Evolutionary conservation across 2,888 invertebrate species (phyloP).

Genomic region (Zelleria hepariella): DNA sequence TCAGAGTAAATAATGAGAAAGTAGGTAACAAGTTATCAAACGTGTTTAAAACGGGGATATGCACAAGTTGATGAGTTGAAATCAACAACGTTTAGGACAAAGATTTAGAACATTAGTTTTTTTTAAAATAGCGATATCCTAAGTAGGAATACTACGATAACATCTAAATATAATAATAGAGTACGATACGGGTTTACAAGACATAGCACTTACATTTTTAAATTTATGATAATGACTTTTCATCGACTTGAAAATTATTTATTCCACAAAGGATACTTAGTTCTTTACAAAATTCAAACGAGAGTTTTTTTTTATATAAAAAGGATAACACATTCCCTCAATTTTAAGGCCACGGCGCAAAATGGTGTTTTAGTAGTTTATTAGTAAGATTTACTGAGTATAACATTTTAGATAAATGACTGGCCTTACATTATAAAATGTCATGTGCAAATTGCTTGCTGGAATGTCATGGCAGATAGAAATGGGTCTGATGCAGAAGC

Average conservation of each 20-base stretch:
- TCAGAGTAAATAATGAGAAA: conserved; percentile 70
- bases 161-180: conserved; percentile 53
- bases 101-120: conserved; percentile 23
- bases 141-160: conserved; percentile 48
- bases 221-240: conserved; percentile 38
- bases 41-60: conserved; percentile 58
- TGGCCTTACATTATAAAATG: conserved; percentile 49
- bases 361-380: conserved; percentile 67
- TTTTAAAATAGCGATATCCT: conserved; percentile 41
- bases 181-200: conserved; percentile 38
- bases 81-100: conserved; percentile 52
- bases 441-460: conserved; percentile 19
- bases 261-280: conserved; percentile 13
- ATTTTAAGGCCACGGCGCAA: conserved; percentile 71
- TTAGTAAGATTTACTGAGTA: conserved; percentile 48
- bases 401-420: conserved; percentile 41
- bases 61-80: conserved; percentile 59
- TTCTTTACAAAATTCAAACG: conserved; percentile 50
- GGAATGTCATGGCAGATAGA: background rate
- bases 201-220: conserved; percentile 44
- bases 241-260: conserved; percentile 13
- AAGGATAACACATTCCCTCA: conserved; percentile 64
- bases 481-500: background rate
- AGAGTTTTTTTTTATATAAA: conserved; percentile 37
- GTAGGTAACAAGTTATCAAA: conserved; percentile 67